A percentile compares a stretch with the other conserved stretches of the same genome.
These are phyloP conservation scores for Antennarius maculatus DNA, from an alignment of 2,797 vertebrate genomes.

Conservation along the genomic window DNA sequence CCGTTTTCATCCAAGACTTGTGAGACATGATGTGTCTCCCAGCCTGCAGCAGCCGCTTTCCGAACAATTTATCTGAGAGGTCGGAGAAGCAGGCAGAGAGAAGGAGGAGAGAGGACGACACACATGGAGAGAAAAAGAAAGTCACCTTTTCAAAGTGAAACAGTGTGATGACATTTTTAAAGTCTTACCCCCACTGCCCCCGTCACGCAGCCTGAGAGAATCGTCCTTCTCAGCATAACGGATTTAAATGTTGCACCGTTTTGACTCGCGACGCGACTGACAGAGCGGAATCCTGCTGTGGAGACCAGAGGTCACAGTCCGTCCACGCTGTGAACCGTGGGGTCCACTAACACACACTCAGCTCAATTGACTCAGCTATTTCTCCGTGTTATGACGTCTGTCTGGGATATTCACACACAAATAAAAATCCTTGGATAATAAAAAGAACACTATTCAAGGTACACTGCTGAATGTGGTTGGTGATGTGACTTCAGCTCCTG, in stretches of 20 bases:
- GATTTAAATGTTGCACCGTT: constrained; percentile 74
- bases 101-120: constrained; percentile 11
- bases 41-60: constrained; percentile 93
- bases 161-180: constrained; percentile 34
- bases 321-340: constrained; percentile 34
- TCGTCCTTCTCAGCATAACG: constrained; percentile 37
- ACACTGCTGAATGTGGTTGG: neutral
- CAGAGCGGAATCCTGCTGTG: constrained; percentile 47
- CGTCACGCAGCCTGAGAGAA: constrained; percentile 27
- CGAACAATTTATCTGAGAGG: constrained; percentile 92
- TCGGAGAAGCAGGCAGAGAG: constrained; percentile 14
- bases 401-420: neutral
- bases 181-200: constrained; percentile 28
- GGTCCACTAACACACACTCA: constrained; percentile 3
- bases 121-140: neutral
- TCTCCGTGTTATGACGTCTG: neutral
- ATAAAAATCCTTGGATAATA: neutral
- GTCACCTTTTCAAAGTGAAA: constrained; percentile 61
- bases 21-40: constrained; percentile 98
- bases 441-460: neutral
- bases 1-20: constrained; percentile 99
- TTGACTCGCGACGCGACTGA: constrained; percentile 65
- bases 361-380: constrained; percentile 21
- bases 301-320: constrained; percentile 48
- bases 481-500: constrained; percentile 5